Evolutionary conservation across 2,113 vertebrate genomes (phyloP).

Genomic region (Hoplias malabaricus): DNA sequence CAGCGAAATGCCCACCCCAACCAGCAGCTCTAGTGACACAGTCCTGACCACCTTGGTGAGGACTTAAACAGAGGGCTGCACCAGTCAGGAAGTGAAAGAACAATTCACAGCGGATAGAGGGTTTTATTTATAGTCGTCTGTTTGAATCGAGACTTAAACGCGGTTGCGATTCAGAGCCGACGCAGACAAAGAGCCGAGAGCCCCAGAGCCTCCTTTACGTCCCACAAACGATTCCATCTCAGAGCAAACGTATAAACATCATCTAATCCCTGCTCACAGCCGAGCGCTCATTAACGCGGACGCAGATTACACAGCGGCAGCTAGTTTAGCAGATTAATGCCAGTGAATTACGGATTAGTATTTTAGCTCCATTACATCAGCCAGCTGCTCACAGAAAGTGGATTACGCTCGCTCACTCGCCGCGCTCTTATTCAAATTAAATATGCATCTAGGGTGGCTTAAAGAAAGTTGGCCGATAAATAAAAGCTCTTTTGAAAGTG

Average conservation of each 20-base stretch:
- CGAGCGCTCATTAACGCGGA: slow-evolving; percentile 15
- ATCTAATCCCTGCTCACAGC: background rate
- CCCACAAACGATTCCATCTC: slow-evolving; percentile 1
- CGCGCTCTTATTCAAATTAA: slow-evolving; percentile 31
- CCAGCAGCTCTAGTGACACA: too few species aligned
- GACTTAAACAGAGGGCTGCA: slow-evolving; percentile 6
- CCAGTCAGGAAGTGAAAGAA: slow-evolving; percentile 44
- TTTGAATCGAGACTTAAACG: background rate
- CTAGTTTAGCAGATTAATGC: slow-evolving; percentile 37
- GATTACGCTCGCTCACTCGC: slow-evolving; percentile 33
- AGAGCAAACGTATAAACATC: background rate
- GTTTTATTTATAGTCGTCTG: slow-evolving; percentile 44
- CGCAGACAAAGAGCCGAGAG: background rate
- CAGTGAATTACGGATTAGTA: slow-evolving; percentile 43
- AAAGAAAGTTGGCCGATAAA: slow-evolving; percentile 1
- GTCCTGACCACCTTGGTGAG: slow-evolving; percentile 1
- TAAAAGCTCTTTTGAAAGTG: background rate
- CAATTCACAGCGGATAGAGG: slow-evolving; percentile 36
- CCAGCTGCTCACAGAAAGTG: slow-evolving; percentile 45
- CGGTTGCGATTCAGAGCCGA: slow-evolving; percentile 6
- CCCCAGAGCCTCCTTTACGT: slow-evolving; percentile 1
- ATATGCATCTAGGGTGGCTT: slow-evolving; percentile 14
- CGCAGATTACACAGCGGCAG: slow-evolving; percentile 35
- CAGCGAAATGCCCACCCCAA: too few species aligned
- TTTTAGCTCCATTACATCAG: slow-evolving; percentile 41